phyloP scores from a whole-genome alignment of 2,888 invertebrate species.

The Euplagia quadripunctaria region DNA sequence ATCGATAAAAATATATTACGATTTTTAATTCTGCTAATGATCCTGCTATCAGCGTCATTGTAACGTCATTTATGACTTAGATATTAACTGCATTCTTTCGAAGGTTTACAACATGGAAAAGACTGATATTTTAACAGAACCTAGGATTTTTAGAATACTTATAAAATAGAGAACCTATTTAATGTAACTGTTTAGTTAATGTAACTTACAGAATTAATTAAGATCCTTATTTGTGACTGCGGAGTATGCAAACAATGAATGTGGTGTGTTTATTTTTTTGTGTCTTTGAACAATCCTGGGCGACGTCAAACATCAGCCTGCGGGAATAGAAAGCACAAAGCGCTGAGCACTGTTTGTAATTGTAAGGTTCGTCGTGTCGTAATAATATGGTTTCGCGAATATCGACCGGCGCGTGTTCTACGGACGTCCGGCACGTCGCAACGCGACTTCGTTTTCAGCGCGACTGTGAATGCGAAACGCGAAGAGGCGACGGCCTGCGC shows the following conservation, averaged over 20 bases:
- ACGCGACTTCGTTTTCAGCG: constrained; percentile 46
- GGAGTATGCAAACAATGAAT: constrained; percentile 8
- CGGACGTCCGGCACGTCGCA: constrained; percentile 41
- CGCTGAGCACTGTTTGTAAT: constrained; percentile 36
- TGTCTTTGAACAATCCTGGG: constrained; percentile 9
- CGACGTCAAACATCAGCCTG: constrained; percentile 15
- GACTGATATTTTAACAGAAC: neutral
- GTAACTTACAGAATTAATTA: constrained; percentile 34
- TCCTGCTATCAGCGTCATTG: neutral
- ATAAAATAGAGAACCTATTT: neutral
- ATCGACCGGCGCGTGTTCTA: constrained; percentile 67
- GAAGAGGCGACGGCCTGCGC: constrained; percentile 50
- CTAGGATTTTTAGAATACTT: neutral
- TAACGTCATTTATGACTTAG: neutral
- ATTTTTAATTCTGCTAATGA: neutral
- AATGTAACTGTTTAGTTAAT: neutral
- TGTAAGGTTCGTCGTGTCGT: constrained; percentile 42
- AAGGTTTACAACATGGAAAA: neutral
- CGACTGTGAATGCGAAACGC: constrained; percentile 44
- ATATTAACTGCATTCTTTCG: neutral
- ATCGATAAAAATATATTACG: constrained; percentile 8
- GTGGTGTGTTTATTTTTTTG: constrained; percentile 3
- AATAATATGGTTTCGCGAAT: constrained; percentile 56
- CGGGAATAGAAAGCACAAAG: constrained; percentile 30
- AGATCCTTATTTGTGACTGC: constrained; percentile 34